Conservation (phyloP, 2,113 vertebrate genomes). For the Strix uralensis region DNA sequence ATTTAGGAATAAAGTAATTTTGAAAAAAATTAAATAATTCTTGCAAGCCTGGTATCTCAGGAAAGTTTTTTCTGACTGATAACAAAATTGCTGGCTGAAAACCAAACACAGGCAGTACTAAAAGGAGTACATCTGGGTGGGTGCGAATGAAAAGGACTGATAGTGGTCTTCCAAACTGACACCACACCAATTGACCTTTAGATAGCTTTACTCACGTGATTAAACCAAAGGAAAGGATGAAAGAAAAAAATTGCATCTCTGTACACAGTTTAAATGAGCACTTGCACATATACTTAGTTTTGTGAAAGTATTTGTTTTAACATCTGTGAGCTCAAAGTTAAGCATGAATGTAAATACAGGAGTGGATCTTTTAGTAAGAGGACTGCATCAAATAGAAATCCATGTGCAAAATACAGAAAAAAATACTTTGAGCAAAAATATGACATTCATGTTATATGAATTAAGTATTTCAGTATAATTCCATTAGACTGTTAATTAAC, state of each 20-base stretch:
- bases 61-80: neutral
- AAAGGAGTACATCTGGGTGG: neutral
- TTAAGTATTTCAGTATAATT: neutral
- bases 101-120: fast-evolving
- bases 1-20: neutral
- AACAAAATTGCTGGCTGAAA: neutral
- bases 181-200: neutral
- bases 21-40: neutral
- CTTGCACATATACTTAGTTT: neutral
- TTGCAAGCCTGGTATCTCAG: neutral
- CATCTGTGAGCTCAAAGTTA: neutral
- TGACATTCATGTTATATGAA: neutral
- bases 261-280: neutral
- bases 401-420: neutral
- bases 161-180: neutral
- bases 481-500: slow-evolving; percentile 14
- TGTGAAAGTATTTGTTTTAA: neutral
- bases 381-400: neutral
- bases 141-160: neutral
- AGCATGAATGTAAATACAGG: neutral
- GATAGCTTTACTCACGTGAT: neutral
- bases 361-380: neutral
- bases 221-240: neutral
- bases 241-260: neutral
- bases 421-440: neutral